Evolutionary conservation across 2,888 invertebrate genomes (phyloP), one percentile per base, ranked within the genome.

Genomic region (Helicoverpa assulta): DNA sequence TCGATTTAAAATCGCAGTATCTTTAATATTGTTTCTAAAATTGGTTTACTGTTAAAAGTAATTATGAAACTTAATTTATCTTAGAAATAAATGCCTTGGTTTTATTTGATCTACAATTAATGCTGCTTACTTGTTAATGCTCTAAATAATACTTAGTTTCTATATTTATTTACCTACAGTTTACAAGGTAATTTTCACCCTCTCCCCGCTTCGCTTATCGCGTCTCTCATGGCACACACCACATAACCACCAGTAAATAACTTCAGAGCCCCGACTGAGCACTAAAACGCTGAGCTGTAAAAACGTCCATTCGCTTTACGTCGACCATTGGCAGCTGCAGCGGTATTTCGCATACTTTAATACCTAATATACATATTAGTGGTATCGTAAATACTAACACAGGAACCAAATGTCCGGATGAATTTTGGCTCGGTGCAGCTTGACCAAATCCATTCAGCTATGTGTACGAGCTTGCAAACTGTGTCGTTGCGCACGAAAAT

Each of bases 261-360:
- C 88, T 89, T 87, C 84, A 87, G 86, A 87, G 88, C 85, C 86
- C 88, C 89, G 85, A 60, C 86, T 86, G 82, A 83, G 87, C 86
- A 88, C 86, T 91, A 90, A 90, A 90, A 90, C 85, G 87, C 74
- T 72, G 81, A 81, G 89, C 81, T 87, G 88, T 91, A 91, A 91
- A 91, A 91, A 91, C 86, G 86, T 83, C 88, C 88, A 88, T 88
- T 84, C 86, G 85, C 83, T 87, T 88, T 85, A 87, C 83, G 83
- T 70, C 82, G 84, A 84, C 88, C 85, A 88, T 89, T 88, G 89
- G 85, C 90, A 89, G 89, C 88, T 88, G 90, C 86, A 80, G 85
- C 84, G 76, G 83, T 85, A 88, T 87, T 82, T 81, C 81, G 80
- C 82, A 77, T 76, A 74, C 70, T 76, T 80, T 74, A 81, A 79